Conservation (phyloP, 1,140 invertebrate species). For the Anastatus disparis region DNA sequence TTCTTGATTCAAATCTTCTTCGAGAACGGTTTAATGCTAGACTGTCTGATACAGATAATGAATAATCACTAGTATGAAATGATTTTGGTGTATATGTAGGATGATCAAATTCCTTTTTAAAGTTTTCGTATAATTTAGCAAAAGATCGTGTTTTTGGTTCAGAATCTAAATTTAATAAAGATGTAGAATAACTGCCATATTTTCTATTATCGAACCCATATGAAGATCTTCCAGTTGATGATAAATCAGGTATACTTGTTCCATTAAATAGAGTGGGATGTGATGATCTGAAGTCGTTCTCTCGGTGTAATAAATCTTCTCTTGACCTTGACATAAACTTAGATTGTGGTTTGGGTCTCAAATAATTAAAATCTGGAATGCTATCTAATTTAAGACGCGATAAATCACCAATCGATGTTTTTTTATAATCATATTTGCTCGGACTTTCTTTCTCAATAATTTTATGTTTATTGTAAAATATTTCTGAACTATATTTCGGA, state of each 20-base stretch:
- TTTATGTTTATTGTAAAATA: no score
- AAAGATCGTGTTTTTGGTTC: not conserved
- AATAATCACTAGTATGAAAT: conserved; percentile 23
- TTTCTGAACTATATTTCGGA: no score
- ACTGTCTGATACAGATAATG: conserved; percentile 31
- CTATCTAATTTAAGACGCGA: not conserved
- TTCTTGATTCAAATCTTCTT: conserved; percentile 35
- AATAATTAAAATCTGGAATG: not conserved
- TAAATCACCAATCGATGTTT: not conserved
- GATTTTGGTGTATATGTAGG: conserved; percentile 20
- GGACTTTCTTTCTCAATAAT: not conserved
- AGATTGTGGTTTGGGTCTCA: conserved; percentile 22
- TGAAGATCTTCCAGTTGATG: not conserved
- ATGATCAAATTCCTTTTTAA: conserved; percentile 16
- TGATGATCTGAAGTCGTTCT: conserved; percentile 7
- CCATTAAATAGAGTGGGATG: conserved; percentile 25
- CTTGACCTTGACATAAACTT: conserved; percentile 30
- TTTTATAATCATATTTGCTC: conserved; percentile 6
- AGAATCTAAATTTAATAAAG: conserved; percentile 20
- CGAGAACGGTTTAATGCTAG: conserved; percentile 28
- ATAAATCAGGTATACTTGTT: conserved; percentile 21
- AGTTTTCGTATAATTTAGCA: not conserved
- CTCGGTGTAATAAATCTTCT: conserved; percentile 21
- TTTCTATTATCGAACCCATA: not conserved
- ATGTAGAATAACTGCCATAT: not conserved